These are phyloP conservation scores for Lepisosteus osseus DNA, from an alignment of 2,113 vertebrate species.

Conservation along the genomic window DNA sequence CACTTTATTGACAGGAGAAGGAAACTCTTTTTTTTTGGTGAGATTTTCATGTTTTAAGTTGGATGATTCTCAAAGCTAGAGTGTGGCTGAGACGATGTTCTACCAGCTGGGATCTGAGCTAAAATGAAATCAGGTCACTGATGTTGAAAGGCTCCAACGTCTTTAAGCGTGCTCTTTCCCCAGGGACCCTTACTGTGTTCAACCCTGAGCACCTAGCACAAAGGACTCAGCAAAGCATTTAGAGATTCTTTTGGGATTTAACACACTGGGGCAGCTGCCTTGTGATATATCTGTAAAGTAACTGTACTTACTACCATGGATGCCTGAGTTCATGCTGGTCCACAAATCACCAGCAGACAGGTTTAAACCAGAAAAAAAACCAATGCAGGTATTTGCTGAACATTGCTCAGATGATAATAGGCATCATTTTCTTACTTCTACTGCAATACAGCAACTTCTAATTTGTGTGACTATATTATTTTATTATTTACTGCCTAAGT, in stretches of 20 bases:
- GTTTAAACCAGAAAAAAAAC: neutral
- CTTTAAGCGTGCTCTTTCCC: neutral
- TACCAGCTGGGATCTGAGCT: slow-evolving; percentile 4
- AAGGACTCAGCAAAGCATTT: neutral
- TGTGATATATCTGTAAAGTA: slow-evolving; percentile 43
- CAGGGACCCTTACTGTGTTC: neutral
- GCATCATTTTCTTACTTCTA: too few relatives aligned
- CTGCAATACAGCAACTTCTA: too few relatives aligned
- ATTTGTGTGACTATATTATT: too few relatives aligned
- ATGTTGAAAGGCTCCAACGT: neutral
- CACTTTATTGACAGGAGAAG: too few relatives aligned
- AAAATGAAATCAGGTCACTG: slow-evolving; percentile 44
- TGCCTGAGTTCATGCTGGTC: slow-evolving; percentile 43
- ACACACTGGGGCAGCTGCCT: too few relatives aligned
- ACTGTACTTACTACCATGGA: slow-evolving; percentile 55
- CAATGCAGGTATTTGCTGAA: neutral
- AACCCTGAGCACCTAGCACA: neutral
- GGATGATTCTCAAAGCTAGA: too few relatives aligned
- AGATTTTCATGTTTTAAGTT: too few relatives aligned
- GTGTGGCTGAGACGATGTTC: slow-evolving; percentile 4
- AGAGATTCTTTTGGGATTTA: neutral
- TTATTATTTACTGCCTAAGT: too few relatives aligned
- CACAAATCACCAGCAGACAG: slow-evolving; percentile 54
- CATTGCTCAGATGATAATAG: too few relatives aligned
- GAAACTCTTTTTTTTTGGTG: too few relatives aligned